A percentile compares a stretch with the other conserved stretches of the same genome.
phyloP scores from a whole-genome alignment of 1,140 invertebrate species.

The Aphis craccivora region DNA sequence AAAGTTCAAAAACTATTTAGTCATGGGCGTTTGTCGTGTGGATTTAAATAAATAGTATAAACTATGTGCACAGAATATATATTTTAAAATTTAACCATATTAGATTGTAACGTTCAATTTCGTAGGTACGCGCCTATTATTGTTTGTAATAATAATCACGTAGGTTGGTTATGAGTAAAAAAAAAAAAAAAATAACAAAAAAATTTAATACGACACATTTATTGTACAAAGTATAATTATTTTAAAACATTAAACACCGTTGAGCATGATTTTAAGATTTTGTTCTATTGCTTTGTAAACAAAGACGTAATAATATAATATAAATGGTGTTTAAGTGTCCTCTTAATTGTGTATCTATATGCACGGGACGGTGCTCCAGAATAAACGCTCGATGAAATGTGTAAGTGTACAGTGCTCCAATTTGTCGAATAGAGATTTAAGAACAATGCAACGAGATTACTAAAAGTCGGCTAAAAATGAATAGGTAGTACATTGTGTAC shows the following conservation, averaged over 20 bases:
- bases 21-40: too few relatives aligned
- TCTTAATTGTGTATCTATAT: not conserved
- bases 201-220: not conserved
- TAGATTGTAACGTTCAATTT: not conserved
- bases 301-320: not conserved
- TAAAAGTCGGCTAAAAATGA: not conserved
- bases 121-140: not conserved
- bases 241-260: not conserved
- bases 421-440: not conserved
- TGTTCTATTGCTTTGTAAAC: not conserved
- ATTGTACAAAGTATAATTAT: not conserved
- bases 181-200: not conserved
- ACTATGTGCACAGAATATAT: not conserved
- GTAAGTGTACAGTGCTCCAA: not conserved
- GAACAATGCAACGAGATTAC: not conserved
- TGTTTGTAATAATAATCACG: not conserved
- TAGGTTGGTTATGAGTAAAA: not conserved
- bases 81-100: not conserved
- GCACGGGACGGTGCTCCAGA: not conserved
- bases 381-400: not conserved
- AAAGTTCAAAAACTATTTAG: not conserved
- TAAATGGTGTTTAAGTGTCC: not conserved
- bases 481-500: not conserved
- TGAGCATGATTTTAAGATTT: constrained; percentile 12
- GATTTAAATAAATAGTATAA: not conserved